Base-by-base conservation (phyloP, 2,888 invertebrate genomes). In the Heteromurus nitidus region DNA sequence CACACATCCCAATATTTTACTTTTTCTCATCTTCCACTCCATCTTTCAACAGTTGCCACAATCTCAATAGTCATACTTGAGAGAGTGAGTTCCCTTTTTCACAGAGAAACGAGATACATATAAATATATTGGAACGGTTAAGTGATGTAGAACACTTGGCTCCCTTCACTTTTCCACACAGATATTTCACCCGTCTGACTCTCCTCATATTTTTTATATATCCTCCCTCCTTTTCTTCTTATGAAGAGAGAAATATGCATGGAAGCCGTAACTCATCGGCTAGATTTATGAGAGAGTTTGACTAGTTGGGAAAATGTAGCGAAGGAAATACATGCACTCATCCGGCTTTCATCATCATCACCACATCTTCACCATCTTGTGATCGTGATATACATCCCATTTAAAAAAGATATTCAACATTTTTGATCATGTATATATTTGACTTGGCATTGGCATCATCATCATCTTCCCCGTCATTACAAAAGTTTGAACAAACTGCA, bases 11-110 rank as follows among this genome's bases (percentile, higher is more conserved):
- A 5, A 11, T 18, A 13, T 13, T 7, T n/a, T 50, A 3, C 24
- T 60, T 44, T 30, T 42, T 69, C 74, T 80, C 79, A 80, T 80
- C 80, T 64, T 74, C 62, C 73, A 50, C 80, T 80, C 80, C 80
- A 80, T 80, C 80, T 80, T 42, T 80, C 80, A 69, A 47, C 73
- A 68, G 31, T 69, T 80, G 72, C n/a, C 60, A 28, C 62, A 77
- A 69, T 69, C 69, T 69, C 11, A 20, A 31, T 5, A 36, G 47
- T 47, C n/a, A 13, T 36, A 1, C 24, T 42, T 36, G 65, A 31
- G 30, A 62, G 16, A 31, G 22, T 28, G 64, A 31, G 22, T 42
- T 28, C 3, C n/a, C n/a, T n/a, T n/a, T n/a, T n/a, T n/a, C n/a
- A 53, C 11, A 53, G 18, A n/a, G n/a, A n/a, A n/a, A n/a, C n/a